These are phyloP conservation scores for Harpagus bidentatus DNA, from an alignment of 2,113 vertebrate species.

Conservation along the genomic window DNA sequence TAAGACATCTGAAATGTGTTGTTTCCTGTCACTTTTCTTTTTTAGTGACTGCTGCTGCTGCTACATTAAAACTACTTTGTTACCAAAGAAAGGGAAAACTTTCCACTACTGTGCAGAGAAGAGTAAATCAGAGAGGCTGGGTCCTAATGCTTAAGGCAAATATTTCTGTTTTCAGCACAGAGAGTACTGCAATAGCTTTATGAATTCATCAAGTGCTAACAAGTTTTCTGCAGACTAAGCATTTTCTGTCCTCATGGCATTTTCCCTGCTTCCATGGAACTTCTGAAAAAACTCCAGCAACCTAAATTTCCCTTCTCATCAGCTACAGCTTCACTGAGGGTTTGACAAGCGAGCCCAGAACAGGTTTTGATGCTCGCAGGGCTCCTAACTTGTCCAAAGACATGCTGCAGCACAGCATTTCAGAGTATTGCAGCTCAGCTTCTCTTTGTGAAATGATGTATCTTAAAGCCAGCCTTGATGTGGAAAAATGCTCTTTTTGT, in stretches of 20 bases:
- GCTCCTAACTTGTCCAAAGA: background rate
- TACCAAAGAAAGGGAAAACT: background rate
- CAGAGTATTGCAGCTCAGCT: background rate
- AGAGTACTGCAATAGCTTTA: background rate
- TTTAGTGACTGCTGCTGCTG: background rate
- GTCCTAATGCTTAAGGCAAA: background rate
- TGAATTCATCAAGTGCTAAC: background rate
- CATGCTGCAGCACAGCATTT: background rate
- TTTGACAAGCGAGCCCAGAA: background rate
- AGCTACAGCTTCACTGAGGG: accelerated
- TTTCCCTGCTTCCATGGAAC: background rate
- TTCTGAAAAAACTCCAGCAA: background rate
- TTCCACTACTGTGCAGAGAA: background rate
- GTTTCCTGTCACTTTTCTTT: background rate
- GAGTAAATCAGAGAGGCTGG: background rate
- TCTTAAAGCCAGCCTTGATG: background rate
- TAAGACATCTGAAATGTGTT: background rate
- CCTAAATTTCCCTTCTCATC: background rate
- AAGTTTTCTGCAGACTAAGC: background rate
- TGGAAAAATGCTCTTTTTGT: background rate
- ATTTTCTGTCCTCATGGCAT: background rate
- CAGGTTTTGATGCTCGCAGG: accelerated
- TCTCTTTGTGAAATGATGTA: background rate
- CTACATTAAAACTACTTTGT: background rate
- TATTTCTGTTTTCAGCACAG: background rate